Percentiles rank a stretch among this genome's conserved stretches.
These are phyloP conservation scores for Alitta virens DNA, from an alignment of 2,888 invertebrate genomes.

Conservation along the genomic window DNA sequence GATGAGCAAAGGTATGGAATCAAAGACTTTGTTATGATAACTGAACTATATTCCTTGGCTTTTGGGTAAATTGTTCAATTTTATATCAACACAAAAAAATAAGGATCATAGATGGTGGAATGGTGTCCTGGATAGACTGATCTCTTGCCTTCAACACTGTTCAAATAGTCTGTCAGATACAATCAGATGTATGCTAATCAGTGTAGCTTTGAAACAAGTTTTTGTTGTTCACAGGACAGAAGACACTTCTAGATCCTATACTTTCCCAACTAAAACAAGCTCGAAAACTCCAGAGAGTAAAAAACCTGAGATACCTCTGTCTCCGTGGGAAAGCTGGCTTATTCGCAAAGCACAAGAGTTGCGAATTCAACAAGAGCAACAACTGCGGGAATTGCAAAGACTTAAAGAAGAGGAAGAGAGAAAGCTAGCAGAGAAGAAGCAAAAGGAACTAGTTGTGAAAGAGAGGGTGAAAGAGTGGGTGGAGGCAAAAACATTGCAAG, in stretches of 20 bases:
- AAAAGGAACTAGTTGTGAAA: conserved; percentile 29
- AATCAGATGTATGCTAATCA: too few relatives aligned
- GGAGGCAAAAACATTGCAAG: conserved; percentile 36
- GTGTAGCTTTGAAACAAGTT: too few relatives aligned
- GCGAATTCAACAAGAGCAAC: conserved; percentile 24
- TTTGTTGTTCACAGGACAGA: too few relatives aligned
- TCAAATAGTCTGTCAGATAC: too few relatives aligned
- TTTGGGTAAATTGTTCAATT: too few relatives aligned
- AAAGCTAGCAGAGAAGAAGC: conserved; percentile 4
- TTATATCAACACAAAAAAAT: too few relatives aligned
- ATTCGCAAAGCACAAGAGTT: conserved; percentile 45
- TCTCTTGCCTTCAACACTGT: too few relatives aligned
- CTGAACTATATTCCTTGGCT: too few relatives aligned
- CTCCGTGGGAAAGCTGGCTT: conserved; percentile 50
- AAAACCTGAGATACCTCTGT: conserved; percentile 20
- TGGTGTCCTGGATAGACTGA: too few relatives aligned
- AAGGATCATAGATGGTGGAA: too few relatives aligned
- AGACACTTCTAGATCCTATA: neutral
- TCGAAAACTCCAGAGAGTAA: neutral
- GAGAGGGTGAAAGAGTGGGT: conserved; percentile 39
- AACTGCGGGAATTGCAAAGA: conserved; percentile 28
- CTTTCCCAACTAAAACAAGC: neutral
- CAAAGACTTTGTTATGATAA: too few relatives aligned
- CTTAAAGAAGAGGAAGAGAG: conserved; percentile 17
- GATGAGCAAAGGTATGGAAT: neutral